These are phyloP conservation scores for Epirrhoe alternata DNA, from an alignment of 2,888 invertebrate species.

Conservation along the genomic window DNA sequence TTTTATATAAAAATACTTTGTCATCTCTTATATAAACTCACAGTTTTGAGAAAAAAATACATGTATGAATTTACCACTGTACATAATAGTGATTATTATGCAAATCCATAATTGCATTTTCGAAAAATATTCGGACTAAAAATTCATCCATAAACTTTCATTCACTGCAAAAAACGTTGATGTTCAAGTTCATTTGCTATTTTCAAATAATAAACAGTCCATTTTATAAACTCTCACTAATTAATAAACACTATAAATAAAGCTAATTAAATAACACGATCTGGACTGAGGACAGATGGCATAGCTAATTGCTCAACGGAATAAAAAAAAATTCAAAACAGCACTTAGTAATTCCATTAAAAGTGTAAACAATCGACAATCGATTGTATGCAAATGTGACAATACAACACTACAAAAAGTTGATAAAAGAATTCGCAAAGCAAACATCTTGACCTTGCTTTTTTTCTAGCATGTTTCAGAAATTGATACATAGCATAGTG, in stretches of 20 bases:
- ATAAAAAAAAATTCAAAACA: constrained; percentile 9
- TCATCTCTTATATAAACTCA: not conserved
- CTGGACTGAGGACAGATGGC: constrained; percentile 24
- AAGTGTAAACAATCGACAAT: constrained; percentile 46
- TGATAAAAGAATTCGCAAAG: not conserved
- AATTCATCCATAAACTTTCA: too few species aligned
- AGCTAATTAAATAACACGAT: constrained; percentile 15
- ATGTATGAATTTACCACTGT: too few species aligned
- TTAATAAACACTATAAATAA: constrained; percentile 4
- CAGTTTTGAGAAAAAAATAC: too few species aligned
- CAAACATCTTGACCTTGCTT: not conserved
- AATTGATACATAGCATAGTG: not conserved
- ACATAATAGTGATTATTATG: too few species aligned
- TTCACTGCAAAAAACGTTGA: not conserved
- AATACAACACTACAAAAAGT: constrained; percentile 24
- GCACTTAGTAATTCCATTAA: not conserved
- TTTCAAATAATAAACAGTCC: not conserved
- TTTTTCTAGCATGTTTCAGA: not conserved
- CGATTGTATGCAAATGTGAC: constrained; percentile 51
- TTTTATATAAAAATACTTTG: not conserved
- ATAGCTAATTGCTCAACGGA: constrained; percentile 38
- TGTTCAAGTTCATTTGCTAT: not conserved
- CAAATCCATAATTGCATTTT: too few species aligned
- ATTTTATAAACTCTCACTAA: not conserved
- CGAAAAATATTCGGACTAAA: too few species aligned